phyloP scores from a whole-genome alignment of 2,113 vertebrate genomes.

The Corapipo altera region DNA sequence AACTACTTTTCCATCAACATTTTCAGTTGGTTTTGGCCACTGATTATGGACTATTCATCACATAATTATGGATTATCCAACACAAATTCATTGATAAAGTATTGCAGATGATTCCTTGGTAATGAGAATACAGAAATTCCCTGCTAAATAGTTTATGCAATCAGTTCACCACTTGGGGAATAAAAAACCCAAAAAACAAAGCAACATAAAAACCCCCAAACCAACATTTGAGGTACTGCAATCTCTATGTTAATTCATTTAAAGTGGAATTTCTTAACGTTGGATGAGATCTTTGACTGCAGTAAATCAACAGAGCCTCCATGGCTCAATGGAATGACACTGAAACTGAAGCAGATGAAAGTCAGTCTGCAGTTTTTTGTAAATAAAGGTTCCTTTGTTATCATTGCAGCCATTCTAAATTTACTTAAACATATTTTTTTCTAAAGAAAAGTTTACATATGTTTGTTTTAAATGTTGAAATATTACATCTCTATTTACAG shows the following conservation, averaged over 20 bases:
- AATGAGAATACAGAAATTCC: slow-evolving; percentile 25
- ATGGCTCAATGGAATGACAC: not conserved
- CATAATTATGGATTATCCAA: not conserved
- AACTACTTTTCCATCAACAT: not conserved
- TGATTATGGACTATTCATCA: too few relatives aligned
- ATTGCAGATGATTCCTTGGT: not conserved
- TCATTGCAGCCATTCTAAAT: not conserved
- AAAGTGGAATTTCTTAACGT: not conserved
- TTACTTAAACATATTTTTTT: not conserved
- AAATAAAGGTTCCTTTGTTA: not conserved
- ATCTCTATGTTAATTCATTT: not conserved
- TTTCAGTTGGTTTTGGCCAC: not conserved
- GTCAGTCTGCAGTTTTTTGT: not conserved
- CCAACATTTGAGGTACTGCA: not conserved
- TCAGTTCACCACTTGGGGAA: not conserved
- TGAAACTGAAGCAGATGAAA: not conserved
- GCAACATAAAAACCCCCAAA: not conserved
- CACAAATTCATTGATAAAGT: not conserved
- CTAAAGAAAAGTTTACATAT: not conserved
- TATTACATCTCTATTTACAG: not conserved
- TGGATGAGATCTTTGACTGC: not conserved
- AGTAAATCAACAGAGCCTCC: not conserved
- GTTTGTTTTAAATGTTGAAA: not conserved
- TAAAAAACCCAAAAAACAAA: not conserved
- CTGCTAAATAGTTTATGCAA: not conserved